Percentiles rank a stretch among this genome's conserved stretches.
Evolutionary conservation across 2,797 vertebrate species (phyloP).

Genomic region (Coregonus suidteri): DNA sequence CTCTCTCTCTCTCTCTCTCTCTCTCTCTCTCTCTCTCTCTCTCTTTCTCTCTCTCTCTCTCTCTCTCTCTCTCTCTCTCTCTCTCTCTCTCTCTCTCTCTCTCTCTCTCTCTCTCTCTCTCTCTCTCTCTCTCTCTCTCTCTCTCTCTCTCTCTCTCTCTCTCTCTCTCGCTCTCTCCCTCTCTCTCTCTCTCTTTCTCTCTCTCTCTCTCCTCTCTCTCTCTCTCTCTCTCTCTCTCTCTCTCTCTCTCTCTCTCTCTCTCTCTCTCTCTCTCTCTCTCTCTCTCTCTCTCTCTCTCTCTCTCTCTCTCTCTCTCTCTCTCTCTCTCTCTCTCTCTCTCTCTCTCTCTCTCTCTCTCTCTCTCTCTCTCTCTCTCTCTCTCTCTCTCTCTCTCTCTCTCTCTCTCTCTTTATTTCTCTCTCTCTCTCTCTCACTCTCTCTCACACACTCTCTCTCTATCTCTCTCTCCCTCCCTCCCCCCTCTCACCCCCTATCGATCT

Average conservation of each 20-base stretch:
- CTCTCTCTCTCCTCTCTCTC: too few relatives aligned
- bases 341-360: neutral
- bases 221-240: neutral
- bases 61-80: neutral
- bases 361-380: neutral
- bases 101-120: too few relatives aligned
- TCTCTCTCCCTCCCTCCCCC: neutral
- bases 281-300: too few relatives aligned
- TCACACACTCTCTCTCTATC: too few relatives aligned
- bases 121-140: constrained; percentile 5
- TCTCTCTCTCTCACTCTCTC: too few relatives aligned
- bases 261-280: too few relatives aligned
- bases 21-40: too few relatives aligned
- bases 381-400: neutral
- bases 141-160: constrained; percentile 36
- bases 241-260: too few relatives aligned
- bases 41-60: neutral
- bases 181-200: constrained; percentile 46
- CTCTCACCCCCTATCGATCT: constrained; percentile 19
- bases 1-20: too few relatives aligned
- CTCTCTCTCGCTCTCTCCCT: constrained; percentile 14
- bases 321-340: constrained; percentile 34
- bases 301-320: constrained; percentile 62
- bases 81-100: neutral
- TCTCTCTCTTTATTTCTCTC: too few relatives aligned